Base-by-base conservation (phyloP, 2,113 vertebrate genomes). In the Glaucomys volans region DNA sequence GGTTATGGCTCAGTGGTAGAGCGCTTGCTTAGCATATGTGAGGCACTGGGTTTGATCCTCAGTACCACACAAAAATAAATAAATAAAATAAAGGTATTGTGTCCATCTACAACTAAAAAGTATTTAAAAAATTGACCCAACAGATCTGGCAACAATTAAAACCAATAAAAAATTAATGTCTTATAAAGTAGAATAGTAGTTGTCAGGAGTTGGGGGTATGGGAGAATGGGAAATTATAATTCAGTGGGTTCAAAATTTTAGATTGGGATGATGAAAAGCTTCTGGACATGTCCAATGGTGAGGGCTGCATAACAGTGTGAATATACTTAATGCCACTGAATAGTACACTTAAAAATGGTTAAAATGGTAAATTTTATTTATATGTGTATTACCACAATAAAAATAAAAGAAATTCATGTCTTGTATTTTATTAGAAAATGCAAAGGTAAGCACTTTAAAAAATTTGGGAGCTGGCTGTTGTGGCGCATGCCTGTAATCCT, bases 161-260 rank as follows among this genome's bases (percentile, higher is more conserved):
- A 62, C 30, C 52, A 71, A 66, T 22, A 26, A 71, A 87, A 54
- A n/a, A n/a, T 50, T 62, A 26, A n/a, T 35, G 18, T 69, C 32
- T 92, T 91, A 82, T 50, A 86, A 90, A 47, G 35, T 20, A 87
- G 74, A 92, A 75, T 74, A 96, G 52, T 54, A 74, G 67, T 20
- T 87, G 47, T 8, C 44, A 66, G 18, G 30, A 20, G 42, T 47
- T 69, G 32, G 32, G 14, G 18, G 42, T 47, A 28, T 12, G 64
- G 32, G 28, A 85, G 11, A 50, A 50, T 35, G 30, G 17, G 50
- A 35, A 85, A 16, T 57, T 79, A 77, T 40, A 57, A 22, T 71
- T 84, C 54, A 47, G 20, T 16, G 13, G 37, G 6, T 64, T 59
- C 54, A 59, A 6, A 87, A 13, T 72, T 82, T 92, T 62, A 66